phyloP scores from a whole-genome alignment of 2,888 invertebrate genomes.

The Volucella inanis region DNA sequence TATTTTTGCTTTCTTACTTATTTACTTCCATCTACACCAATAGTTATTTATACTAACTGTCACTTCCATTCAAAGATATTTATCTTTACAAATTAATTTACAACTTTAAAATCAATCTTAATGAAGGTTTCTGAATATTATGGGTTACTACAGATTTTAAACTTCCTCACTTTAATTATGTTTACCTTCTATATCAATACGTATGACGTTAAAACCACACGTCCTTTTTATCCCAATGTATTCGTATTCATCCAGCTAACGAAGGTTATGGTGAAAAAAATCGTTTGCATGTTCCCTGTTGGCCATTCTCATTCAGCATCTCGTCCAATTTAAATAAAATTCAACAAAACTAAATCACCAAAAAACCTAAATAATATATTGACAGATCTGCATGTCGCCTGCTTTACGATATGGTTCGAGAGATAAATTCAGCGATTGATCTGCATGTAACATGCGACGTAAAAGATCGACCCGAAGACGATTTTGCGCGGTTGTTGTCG shows the following conservation, averaged over 20 bases:
- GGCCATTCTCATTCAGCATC: slow-evolving; percentile 48
- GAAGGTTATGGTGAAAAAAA: slow-evolving; percentile 40
- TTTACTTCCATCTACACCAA: too few species aligned
- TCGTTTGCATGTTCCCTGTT: slow-evolving; percentile 80
- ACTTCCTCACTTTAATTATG: slow-evolving; percentile 10
- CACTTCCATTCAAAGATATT: too few species aligned
- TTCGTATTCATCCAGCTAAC: slow-evolving; percentile 25
- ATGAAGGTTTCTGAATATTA: slow-evolving; percentile 39
- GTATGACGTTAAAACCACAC: slow-evolving; percentile 5
- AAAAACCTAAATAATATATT: slow-evolving; percentile 76
- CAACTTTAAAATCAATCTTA: slow-evolving; percentile 49
- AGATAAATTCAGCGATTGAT: slow-evolving; percentile 74
- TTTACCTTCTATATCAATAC: neutral
- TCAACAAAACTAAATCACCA: slow-evolving; percentile 83
- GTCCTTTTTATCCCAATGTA: neutral
- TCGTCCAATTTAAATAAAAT: slow-evolving; percentile 83
- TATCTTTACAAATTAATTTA: slow-evolving; percentile 35
- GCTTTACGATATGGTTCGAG: slow-evolving; percentile 73
- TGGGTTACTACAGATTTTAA: slow-evolving; percentile 12
- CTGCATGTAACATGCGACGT: slow-evolving; percentile 74
- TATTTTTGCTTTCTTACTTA: too few species aligned
- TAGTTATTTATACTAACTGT: too few species aligned
- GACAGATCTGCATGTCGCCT: slow-evolving; percentile 74
- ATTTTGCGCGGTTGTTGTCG: slow-evolving; percentile 43
- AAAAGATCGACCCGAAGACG: slow-evolving; percentile 56